phyloP scores from a whole-genome alignment of 2,797 vertebrate genomes.

The Cossypha heuglini region DNA sequence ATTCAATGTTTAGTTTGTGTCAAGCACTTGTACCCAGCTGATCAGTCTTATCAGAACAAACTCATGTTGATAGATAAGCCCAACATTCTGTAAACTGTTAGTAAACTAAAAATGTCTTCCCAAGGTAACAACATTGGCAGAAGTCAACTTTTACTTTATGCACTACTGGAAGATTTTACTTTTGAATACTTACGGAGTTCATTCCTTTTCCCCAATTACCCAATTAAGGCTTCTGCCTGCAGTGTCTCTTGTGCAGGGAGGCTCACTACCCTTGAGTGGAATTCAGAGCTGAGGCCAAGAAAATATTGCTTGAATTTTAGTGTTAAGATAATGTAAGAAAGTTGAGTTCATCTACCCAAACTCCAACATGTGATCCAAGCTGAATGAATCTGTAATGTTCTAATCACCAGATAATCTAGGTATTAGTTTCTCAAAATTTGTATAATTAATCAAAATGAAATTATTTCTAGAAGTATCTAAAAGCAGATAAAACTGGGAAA shows the following conservation, averaged over 20 bases:
- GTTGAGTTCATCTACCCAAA: neutral
- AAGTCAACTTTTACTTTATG: neutral
- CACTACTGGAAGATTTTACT: neutral
- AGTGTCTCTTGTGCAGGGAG: neutral
- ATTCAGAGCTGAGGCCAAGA: neutral
- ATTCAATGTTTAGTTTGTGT: neutral
- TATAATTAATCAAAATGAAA: neutral
- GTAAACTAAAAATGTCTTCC: neutral
- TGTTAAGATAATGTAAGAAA: neutral
- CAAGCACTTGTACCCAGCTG: neutral
- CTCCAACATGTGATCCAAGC: neutral
- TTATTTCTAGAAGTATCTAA: neutral
- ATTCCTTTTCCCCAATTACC: neutral
- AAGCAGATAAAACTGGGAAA: neutral
- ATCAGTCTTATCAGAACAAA: neutral
- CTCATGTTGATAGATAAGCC: neutral
- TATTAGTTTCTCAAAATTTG: neutral
- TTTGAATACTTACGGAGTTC: neutral
- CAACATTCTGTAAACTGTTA: neutral
- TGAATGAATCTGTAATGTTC: neutral
- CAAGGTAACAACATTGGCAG: neutral
- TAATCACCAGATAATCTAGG: neutral
- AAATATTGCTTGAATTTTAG: neutral
- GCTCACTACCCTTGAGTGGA: neutral
- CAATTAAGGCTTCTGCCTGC: neutral